Base-by-base conservation (phyloP, 2,797 vertebrate species). In the Aeoliscus strigatus region DNA sequence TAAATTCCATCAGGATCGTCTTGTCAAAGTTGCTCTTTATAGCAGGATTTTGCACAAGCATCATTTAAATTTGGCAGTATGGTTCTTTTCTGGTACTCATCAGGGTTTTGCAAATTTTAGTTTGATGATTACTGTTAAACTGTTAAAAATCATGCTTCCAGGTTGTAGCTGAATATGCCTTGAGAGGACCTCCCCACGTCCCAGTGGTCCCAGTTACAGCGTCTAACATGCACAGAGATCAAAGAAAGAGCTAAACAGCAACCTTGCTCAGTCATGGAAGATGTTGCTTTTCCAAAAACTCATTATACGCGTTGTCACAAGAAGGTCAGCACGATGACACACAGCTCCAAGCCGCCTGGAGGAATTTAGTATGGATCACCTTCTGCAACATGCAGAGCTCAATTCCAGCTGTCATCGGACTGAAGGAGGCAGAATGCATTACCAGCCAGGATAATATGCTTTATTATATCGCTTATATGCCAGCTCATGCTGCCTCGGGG, bases 291-390 rank as follows among this genome's bases (percentile, higher is more conserved):
- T 21, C 74, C 56, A 54, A 73, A 75, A 82, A 70, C 58, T 77
- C 77, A 83, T 83, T 83, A 82, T 79, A 39, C 58, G 41, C 37
- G 50, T 77, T 80, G 78, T 77, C 78, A 80, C 67, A 53, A 66
- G 80, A 86, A 84, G 82, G 79, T 86, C 81, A 82, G 39, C 50
- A 13, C 47, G 64, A 45, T 71, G 65, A 75, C 79, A 77, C 72
- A 64, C 37, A 64, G 57, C 73, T 71, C 41, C 37, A 40, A 52
- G 68, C 81, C 54, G 77, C 80, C 82, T 65, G 61, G 14, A 79
- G 80, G 74, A 83, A 77, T 85, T 84, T 77, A 71, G 73, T 60
- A 72, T 69, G 82, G 78, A 80, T 83, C 77, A 64, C 79, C 66
- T 72, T 79, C 66, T 66, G 67, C 72, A 72, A 70, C 72, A 57